A percentile compares a stretch with the other conserved stretches of the same genome.
Evolutionary conservation across 2,888 invertebrate genomes (phyloP).

Genomic region (Pemphredon lugubris): DNA sequence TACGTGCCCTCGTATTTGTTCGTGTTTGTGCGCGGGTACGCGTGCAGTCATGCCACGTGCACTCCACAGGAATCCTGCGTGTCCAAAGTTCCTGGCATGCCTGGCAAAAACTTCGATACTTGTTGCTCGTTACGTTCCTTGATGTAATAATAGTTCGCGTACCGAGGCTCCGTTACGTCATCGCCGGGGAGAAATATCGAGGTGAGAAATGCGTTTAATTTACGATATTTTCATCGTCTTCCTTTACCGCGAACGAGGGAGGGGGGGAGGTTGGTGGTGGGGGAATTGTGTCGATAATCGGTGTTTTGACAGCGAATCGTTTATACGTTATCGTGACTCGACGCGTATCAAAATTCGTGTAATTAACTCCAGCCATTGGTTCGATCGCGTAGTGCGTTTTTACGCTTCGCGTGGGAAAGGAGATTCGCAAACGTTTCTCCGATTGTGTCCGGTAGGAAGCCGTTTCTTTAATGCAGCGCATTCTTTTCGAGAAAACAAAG

Average conservation of each 20-base stretch:
- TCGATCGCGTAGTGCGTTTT: no score
- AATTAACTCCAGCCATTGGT: no score
- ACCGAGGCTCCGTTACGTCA: slow-evolving; percentile 42
- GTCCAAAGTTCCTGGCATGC: slow-evolving; percentile 70
- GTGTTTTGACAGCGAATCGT: no score
- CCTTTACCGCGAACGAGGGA: background rate
- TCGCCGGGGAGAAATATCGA: slow-evolving; percentile 26
- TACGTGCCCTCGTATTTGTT: slow-evolving; percentile 32
- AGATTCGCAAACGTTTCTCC: no score
- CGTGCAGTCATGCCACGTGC: slow-evolving; percentile 71
- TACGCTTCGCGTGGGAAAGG: no score
- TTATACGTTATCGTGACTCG: no score
- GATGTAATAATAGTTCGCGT: slow-evolving; percentile 60
- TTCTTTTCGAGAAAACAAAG: slow-evolving; percentile 43
- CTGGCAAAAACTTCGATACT: slow-evolving; percentile 68
- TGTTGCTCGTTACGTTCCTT: slow-evolving; percentile 64
- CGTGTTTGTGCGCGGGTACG: slow-evolving; percentile 17
- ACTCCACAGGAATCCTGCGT: slow-evolving; percentile 61
- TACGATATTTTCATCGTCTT: no score
- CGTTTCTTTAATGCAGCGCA: slow-evolving; percentile 35
- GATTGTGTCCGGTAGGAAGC: no score
- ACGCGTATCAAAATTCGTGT: no score
- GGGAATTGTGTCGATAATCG: slow-evolving; percentile 3
- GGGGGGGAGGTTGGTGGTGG: background rate
- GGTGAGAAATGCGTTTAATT: slow-evolving; percentile 36